phyloP scores from a whole-genome alignment of 92 coral and sea anemone species.

The Hydrozoanthus gracilis region DNA sequence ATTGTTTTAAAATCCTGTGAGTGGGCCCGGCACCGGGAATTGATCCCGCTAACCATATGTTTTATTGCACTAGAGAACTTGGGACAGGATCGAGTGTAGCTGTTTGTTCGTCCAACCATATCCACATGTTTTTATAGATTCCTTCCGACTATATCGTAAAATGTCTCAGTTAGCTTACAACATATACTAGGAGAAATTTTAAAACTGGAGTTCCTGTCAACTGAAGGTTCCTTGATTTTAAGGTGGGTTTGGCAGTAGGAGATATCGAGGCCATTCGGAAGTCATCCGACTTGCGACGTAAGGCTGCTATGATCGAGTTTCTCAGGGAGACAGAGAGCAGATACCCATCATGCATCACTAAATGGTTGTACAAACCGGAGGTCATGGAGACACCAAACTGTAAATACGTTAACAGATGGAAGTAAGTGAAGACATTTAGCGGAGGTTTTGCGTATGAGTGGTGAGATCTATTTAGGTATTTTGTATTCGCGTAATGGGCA shows the following conservation, averaged over 20 bases:
- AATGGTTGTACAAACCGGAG: conserved; percentile 33
- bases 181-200: neutral
- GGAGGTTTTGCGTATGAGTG: neutral
- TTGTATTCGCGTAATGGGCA: no score
- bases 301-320: conserved; percentile 33
- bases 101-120: neutral
- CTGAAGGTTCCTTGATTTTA: conserved; percentile 13
- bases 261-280: conserved; percentile 36
- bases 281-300: conserved; percentile 30
- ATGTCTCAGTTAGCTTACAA: neutral
- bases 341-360: conserved; percentile 34
- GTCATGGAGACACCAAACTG: conserved; percentile 21
- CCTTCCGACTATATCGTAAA: neutral
- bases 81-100: neutral
- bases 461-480: neutral
- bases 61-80: no score
- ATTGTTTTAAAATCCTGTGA: no score
- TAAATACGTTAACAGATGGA: neutral
- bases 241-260: conserved; percentile 37
- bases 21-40: no score
- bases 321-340: conserved; percentile 33
- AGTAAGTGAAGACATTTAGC: conserved; percentile 4
- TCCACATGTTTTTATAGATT: neutral
- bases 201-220: neutral
- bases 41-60: no score